phyloP scores from a whole-genome alignment of 2,888 invertebrate species.

The Osedax fenrisi region DNA sequence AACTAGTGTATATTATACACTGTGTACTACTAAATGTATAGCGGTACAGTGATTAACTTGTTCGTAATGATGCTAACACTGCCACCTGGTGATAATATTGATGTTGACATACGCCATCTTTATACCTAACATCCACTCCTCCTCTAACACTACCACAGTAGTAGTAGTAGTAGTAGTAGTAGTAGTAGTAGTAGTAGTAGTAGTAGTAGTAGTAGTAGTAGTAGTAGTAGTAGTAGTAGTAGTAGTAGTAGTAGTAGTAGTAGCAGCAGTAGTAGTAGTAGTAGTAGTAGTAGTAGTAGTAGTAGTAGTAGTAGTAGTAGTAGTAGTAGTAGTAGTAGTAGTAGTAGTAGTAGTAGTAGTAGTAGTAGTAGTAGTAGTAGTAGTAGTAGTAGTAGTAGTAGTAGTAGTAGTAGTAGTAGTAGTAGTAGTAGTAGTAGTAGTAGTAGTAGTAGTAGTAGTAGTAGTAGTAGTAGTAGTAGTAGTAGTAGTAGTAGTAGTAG shows the following conservation, averaged over 20 bases:
- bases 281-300: not conserved
- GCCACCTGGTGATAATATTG: too few relatives aligned
- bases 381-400: not conserved
- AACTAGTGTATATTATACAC: too few relatives aligned
- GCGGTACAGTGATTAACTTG: too few relatives aligned
- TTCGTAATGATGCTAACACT: too few relatives aligned
- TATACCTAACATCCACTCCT: too few relatives aligned
- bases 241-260: not conserved
- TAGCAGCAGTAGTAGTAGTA: not conserved
- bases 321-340: not conserved
- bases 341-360: not conserved
- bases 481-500: not conserved
- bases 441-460: not conserved
- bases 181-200: not conserved
- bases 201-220: not conserved
- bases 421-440: not conserved
- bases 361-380: not conserved
- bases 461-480: not conserved
- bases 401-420: not conserved
- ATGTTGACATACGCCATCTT: too few relatives aligned
- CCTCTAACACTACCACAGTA: not conserved
- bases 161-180: not conserved
- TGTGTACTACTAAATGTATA: too few relatives aligned
- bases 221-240: not conserved
- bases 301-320: not conserved